Evolutionary conservation across 2,888 invertebrate genomes (phyloP), one percentile per base, ranked within the genome.

Genomic region (Terebella lapidaria): DNA sequence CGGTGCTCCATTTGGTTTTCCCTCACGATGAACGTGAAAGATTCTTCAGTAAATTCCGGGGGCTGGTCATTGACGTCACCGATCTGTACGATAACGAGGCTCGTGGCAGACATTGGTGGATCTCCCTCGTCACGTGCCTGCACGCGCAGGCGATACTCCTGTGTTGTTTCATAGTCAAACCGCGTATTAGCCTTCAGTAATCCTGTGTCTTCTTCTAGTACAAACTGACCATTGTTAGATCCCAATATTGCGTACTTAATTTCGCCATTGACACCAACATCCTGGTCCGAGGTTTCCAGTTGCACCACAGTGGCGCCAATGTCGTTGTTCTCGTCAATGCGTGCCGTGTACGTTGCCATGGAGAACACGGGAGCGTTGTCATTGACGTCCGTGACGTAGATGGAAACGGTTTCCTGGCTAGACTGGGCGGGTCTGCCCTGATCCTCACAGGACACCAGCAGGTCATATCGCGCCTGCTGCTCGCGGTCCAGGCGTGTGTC

Each of bases 121-220:
- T 61, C 63, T 0, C 75, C 75, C 45, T 71, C 67, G 62, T 76
- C 75, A 3, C 62, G 66, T 15, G 73, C 75, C 3, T 70, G 58
- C 2, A 75, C 71, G 3, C 64, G 64, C 58, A 75, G 73, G 28
- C 68, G 63, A 54, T 56, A 28, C 45, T 20, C 1, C 18, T 46
- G 20, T 3, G 46, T 24, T 5, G 42, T 26, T 46, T 63, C 63
- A 28, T 61, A 46, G 59, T 65, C 65, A 45, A 65, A 56, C 20
- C 45, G 20, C 22, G 45, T 45, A 20, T 29, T 47, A 10, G 61
- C 59, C 1, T 28, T 47, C 18, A 65, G 53, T 10, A 53, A 42
- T 5, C 65, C 65, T 3, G 52, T 60, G 27, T 56, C 35, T 4
- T 35, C 26, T 24, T 61, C 60, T n/a, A 63, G 52, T 4, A 24